Base-by-base conservation (phyloP, 2,113 vertebrate species). In the Brienomyrus longianalis region DNA sequence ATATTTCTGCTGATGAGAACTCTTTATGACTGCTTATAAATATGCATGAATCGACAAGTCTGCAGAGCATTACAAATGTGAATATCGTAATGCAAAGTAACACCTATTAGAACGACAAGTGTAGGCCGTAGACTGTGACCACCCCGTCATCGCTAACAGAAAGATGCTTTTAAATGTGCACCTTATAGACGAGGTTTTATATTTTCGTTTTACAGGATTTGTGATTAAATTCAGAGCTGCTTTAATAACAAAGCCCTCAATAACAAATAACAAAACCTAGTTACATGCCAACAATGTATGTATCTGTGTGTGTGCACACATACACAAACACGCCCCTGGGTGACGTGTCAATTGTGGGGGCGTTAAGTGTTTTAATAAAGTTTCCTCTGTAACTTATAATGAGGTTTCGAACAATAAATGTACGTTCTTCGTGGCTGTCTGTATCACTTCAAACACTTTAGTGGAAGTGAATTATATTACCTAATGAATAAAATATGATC, bases 401-500 rank as follows among this genome's bases (percentile, higher is more conserved):
- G 74, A 80, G 74, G 35, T 80, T 31, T 80, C 43, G 74, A 43
- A 19, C 35, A 35, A 80, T 43, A 43, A 43, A 35, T 80, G 74
- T 80, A 80, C 74, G 15, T 15, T 43, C 35, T 80, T 43, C 13
- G 6, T 80, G 39, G 39, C 74, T 80, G 74, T 80, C 74, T 43
- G 74, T 80, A 80, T 35, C 74, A 80, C 35, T 80, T 80, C 74
- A 80, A 80, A 80, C 74, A 19, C 74, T 80, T 80, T 80, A 43
- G 74, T 19, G 74, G 13, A 39, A 80, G 11, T 80, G 74, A 80
- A 80, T 80, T 7, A 15, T 80, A 80, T 80, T 39, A 80, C 13
- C 35, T 80, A 80, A 80, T 80, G 74, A 80, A 80, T 80, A 80
- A 80, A 80, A 80, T 80, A 80, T 80, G 74, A 80, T 80, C 74